Evolutionary conservation across 2,113 vertebrate genomes (phyloP), one percentile per base, ranked within the genome.

Genomic region (Xiphophorus maculatus): DNA sequence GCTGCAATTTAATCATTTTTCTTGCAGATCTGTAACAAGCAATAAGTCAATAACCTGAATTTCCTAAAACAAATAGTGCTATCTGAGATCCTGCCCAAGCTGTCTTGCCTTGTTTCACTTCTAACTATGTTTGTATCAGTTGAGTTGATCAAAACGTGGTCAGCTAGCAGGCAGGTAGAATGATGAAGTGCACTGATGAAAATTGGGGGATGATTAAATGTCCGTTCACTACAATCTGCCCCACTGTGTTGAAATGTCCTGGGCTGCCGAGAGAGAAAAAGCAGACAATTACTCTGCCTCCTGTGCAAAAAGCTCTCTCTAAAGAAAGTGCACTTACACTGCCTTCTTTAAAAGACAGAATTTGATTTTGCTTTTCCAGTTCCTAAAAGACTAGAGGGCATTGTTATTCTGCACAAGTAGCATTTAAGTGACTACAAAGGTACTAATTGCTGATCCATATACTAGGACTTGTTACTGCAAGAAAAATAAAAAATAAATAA

Each of bases 151-250:
- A n/a, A 10, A 58, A n/a, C 8, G 51, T 12, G 65, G 32, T 73
- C 73, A 61, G 19, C 70, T 63, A 27, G 14, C 27, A 58, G 42
- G 62, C 69, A 11, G 13, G 33, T 25, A 48, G 68, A 35, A 79
- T 69, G 62, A 22, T 75, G 51, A 76, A 66, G 28, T 63, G 40
- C 60, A 76, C 64, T 65, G 67, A 83, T 74, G 69, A 73, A 81
- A 87, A 90, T 84, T 85, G 79, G 63, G 33, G 12, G 66, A 81
- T 86, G 76, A 90, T 91, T 89, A 88, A 88, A 90, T 84, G 83
- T 79, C 73, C 62, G 71, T 86, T 78, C 67, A 80, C 60, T 66
- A 69, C 66, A 83, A 80, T 89, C 84, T 85, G 22, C 30, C 81
- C 82, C 69, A 76, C 89, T 87, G 80, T 58, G 77, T 29, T 77